Evolutionary conservation across 2,888 invertebrate genomes (phyloP).

Genomic region (Pharmacophagus antenor): DNA sequence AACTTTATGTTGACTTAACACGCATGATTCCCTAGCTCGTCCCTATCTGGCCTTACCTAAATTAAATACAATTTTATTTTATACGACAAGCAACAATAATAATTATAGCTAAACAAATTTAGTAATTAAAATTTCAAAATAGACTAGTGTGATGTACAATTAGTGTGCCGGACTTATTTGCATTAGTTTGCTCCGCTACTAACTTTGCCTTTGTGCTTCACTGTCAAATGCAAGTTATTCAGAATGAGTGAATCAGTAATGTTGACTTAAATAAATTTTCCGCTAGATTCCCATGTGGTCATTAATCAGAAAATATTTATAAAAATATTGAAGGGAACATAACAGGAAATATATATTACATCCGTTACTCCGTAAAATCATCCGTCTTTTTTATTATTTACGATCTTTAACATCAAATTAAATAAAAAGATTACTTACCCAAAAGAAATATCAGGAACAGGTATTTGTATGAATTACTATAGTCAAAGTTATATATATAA

Average conservation of each 20-base stretch:
- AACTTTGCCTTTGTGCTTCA: slow-evolving; percentile 22
- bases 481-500: too few relatives aligned
- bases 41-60: too few relatives aligned
- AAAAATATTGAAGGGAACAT: neutral
- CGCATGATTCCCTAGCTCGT: too few relatives aligned
- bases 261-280: slow-evolving; percentile 2
- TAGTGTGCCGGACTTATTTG: neutral
- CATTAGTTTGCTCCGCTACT: neutral
- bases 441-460: too few relatives aligned
- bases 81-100: neutral
- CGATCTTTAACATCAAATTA: too few relatives aligned
- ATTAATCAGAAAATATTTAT: neutral
- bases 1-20: too few relatives aligned
- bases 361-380: too few relatives aligned
- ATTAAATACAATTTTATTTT: neutral
- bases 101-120: neutral
- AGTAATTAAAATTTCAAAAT: neutral
- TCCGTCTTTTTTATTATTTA: too few relatives aligned
- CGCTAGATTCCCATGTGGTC: neutral
- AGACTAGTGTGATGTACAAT: neutral
- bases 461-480: too few relatives aligned
- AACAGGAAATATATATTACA: neutral
- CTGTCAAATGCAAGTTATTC: slow-evolving; percentile 22
- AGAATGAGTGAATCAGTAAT: slow-evolving; percentile 34
- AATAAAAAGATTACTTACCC: too few relatives aligned